Base-by-base conservation (phyloP, 2,113 vertebrate species). In the Stigmatopora argus region DNA sequence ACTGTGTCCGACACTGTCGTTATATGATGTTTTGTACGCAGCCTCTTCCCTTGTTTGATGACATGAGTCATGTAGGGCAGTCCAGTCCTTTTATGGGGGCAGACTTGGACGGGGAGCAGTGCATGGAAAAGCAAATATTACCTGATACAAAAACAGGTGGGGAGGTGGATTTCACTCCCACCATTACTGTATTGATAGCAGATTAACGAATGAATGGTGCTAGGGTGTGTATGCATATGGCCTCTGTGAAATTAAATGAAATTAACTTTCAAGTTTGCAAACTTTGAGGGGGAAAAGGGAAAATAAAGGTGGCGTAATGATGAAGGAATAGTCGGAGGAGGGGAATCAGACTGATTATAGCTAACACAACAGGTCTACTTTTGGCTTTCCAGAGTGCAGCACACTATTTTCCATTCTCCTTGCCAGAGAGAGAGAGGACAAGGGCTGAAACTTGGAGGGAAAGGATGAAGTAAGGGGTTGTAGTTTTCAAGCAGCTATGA, bases 21-120 rank as follows among this genome's bases (percentile, higher is more conserved):
- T 84, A 86, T 86, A 83, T 82, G 81, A 82, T 73, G 74, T 71
- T 72, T 70, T 2, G 4, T 31, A 38, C 72, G 67, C 47, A 72
- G 74, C 64, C 35, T 38, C 53, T 52, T 61, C 73, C 74, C 81
- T 85, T 81, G 81, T 86, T 83, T 71, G 70, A 83, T 76, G 78
- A 77, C 75, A 56, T 14, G 52, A n/a, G 51, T 74, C 73, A 65
- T 12, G 51, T 19, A 48, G 51, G 44, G 64, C n/a, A 49, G 66
- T 45, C 56, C 0, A 48, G 66, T 66, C 57, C 49, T 76, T 77
- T 72, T 74, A 53, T 74, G 70, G 77, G 68, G 75, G 64, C 74
- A 79, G 65, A 64, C 34, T 56, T 65, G 53, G 67, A 73, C 62
- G 63, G 62, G 35, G 19, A 1, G 66, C 19, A 48, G 45, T 44